Conservation (phyloP, 1,140 invertebrate species). For the Dreissena polymorpha region DNA sequence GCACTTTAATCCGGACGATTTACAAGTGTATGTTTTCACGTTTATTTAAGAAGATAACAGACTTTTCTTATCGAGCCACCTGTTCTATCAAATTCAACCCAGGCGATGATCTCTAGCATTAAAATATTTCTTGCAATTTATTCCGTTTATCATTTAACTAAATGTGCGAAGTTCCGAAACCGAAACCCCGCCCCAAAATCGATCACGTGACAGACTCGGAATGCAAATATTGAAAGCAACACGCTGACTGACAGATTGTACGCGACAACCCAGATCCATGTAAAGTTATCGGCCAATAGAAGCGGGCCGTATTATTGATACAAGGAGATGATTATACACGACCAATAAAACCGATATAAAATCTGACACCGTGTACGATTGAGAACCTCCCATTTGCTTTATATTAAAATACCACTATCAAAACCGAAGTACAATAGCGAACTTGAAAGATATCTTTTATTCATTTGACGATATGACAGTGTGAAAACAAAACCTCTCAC, state of each 20-base stretch:
- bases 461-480: conserved; percentile 41
- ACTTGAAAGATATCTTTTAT: conserved; percentile 31
- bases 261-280: conserved; percentile 27
- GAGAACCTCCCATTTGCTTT: conserved; percentile 39
- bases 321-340: conserved; percentile 37
- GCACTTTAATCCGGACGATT: too few species aligned
- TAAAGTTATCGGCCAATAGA: conserved; percentile 48
- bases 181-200: conserved; percentile 12
- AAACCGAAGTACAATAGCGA: conserved; percentile 50
- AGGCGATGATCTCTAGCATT: background rate
- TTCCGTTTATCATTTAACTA: background rate
- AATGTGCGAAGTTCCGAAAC: too few species aligned
- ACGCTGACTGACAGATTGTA: conserved; percentile 39
- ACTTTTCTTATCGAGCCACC: conserved; percentile 28
- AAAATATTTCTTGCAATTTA: conserved; percentile 23
- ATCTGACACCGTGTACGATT: conserved; percentile 23
- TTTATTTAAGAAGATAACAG: background rate
- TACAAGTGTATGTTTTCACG: background rate
- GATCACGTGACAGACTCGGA: conserved; percentile 9
- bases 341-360: conserved; percentile 55
- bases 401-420: conserved; percentile 51
- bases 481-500: conserved; percentile 41
- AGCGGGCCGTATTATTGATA: conserved; percentile 43
- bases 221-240: background rate
- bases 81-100: conserved; percentile 22